Evolutionary conservation across 2,888 invertebrate genomes (phyloP), one percentile per base, ranked within the genome.

Genomic region (Lobophora halterata): DNA sequence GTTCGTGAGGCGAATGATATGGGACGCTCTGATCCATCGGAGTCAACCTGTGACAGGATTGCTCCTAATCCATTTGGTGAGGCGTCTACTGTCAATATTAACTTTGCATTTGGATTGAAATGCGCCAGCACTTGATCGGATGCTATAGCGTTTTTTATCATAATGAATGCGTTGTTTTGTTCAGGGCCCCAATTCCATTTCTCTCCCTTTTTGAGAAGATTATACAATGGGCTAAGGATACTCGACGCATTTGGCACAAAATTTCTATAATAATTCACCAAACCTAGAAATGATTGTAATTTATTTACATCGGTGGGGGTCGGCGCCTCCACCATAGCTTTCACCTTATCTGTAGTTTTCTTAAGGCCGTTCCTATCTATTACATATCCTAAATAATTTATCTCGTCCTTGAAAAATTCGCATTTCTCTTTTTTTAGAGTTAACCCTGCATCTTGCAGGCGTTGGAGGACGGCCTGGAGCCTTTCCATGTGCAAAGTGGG

Each of bases 51-150:
- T 0, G 51, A 45, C 5, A 53, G 24, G 3, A 59, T 40, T 0
- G 55, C 56, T 0, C 57, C 54, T 7, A 56, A 7, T 0, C 56
- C 59, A 1, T 5, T 8, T 2, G 58, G 55, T 1, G 55, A 54
- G 0, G 58, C 56, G 21, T 58, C 60, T 0, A 55, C 57, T 0
- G 57, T 55, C 7, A 60, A 30, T 5, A 60, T 41, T 17, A 53
- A 8, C 9, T 46, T 49, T 1, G 46, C 37, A 2, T 37, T 26
- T 1, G 46, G 37, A 20, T 55, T 34, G 29, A 46, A 55, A 37
- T 61, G 60, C 0, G 55, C 28, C 16, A 61, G 39, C 0, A 46
- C 31, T 7, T 43, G 24, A 16, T 54, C 55, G 1, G 55, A 52
- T 0, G 47, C 27, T 10, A 55, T 24, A 1, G 35, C 21, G 9